Base-by-base conservation (phyloP, 2,113 vertebrate genomes). In the Odontesthes bonariensis region DNA sequence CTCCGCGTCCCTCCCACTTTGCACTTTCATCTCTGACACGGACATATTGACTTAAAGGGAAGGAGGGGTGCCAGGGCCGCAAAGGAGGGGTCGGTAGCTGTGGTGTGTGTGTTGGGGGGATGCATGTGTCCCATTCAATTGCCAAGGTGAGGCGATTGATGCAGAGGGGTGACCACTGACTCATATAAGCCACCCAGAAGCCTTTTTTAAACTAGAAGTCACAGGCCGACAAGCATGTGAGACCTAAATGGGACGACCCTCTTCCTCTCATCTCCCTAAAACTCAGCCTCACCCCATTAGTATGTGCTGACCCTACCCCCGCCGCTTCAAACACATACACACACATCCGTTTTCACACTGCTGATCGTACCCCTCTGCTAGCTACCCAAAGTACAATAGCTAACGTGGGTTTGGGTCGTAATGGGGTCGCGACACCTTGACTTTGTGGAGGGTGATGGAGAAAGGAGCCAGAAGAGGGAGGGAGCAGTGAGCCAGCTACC, bases 11-110 rank as follows among this genome's bases (percentile, higher is more conserved):
- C 88, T 87, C 89, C 90, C 91, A 90, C 88, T 92, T 90, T 89
- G 83, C 91, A 91, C 94, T 95, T 94, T 95, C 94, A 95, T 95
- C 94, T 95, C 90, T 92, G 94, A 94, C 93, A 93, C 81, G 81
- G 91, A 94, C 92, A 84, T 92, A 94, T 94, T 92, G 92, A 91
- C 85, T 90, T 80, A 85, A 90, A 89, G 89, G 76, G 79, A 79
- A 77, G 78, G 82, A 82, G 91, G 85, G 87, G 88, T 60, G 80
- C 58, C 59, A 59, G 72, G 71, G 84, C 55, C 5, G 49, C 14
- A 16, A 75, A 51, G 84, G 71, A 66, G 83, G 83, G 83, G 73
- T 52, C 27, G 47, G 73, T 38, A 60, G 81, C 31, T 55, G 67
- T 64, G 76, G 59, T 81, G 85, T 57, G 85, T 57, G 80, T 68